Evolutionary conservation across 92 coral and sea anemone species (phyloP), one percentile per base, ranked within the genome.

Genomic region (Epizoanthus fatuus): DNA sequence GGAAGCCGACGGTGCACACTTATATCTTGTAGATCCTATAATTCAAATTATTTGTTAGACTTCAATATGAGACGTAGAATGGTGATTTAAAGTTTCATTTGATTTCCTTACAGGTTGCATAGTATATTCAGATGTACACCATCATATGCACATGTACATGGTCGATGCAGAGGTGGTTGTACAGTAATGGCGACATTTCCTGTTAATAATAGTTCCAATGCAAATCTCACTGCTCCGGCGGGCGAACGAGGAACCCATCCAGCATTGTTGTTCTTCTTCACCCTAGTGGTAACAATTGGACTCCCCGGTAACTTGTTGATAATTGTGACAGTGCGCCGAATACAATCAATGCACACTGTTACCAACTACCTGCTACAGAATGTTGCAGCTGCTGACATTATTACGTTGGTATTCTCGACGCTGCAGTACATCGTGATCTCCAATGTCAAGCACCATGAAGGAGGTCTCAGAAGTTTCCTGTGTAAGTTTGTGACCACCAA

Each of bases 401-500:
- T 87, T 9, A 92, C 85, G 20, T 71, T 94, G 19, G 16, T 93
- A n/a, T 94, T 86, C 87, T 92, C 94, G 17, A 76, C 55, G 9
- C 53, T 94, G 39, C 98, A 95, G 10, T 95, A 91, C 54, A 79
- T 70, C 7, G 57, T 85, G 12, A 63, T 87, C 38, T 69, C 80
- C 55, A 65, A 52, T 71, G 86, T 64, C 22, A 22, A 44, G 59
- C 94, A 87, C 60, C 92, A 90, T 1, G 58, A 85, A 16, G 95
- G 95, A 5, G 38, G 10, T 13, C 42, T 82, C 0, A 93, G 94
- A 32, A 85, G 85, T 57, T 90, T 84, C 69, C 87, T 94, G 15
- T 94, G 98, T 45, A 94, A 94, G 71, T 94, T 94, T 59, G 92
- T 94, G 19, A 90, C 95, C 7, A 90, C 65, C 16, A 91, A 87